Evolutionary conservation across 2,113 vertebrate species (phyloP).

Genomic region (Melanotaenia duboulayi): DNA sequence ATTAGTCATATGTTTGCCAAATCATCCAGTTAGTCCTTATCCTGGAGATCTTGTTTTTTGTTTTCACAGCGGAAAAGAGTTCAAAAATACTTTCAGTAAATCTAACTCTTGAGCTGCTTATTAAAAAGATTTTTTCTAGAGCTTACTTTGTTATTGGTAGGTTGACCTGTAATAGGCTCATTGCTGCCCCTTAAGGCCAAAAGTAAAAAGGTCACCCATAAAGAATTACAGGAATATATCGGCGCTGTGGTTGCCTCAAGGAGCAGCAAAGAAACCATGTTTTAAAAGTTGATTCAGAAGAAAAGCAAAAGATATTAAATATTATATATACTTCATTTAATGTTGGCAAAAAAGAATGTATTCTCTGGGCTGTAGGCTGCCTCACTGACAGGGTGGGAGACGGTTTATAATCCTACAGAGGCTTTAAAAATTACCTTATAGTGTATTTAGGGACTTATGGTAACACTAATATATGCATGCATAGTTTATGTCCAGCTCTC

Average conservation of each 20-base stretch:
- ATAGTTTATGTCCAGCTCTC: neutral
- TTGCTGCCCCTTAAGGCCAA: neutral
- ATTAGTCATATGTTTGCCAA: neutral
- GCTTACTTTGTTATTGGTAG: neutral
- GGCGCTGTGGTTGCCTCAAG: too few relatives aligned
- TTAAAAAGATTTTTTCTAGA: neutral
- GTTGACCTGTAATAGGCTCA: neutral
- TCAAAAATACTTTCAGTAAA: neutral
- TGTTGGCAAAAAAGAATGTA: too few relatives aligned
- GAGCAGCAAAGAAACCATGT: neutral
- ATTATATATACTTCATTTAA: neutral
- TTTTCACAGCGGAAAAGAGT: neutral
- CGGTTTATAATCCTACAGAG: too few relatives aligned
- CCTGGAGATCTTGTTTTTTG: neutral
- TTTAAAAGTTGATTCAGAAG: neutral
- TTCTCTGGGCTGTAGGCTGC: too few relatives aligned
- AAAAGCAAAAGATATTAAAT: neutral
- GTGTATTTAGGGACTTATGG: too few relatives aligned
- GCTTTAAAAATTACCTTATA: too few relatives aligned
- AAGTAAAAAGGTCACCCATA: neutral
- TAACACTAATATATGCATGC: neutral
- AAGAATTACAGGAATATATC: too few relatives aligned
- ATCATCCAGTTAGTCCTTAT: slow-evolving; percentile 6
- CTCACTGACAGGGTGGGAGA: too few relatives aligned
- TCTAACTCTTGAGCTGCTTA: neutral